Base-by-base conservation (phyloP, 1,140 invertebrate species). In the Maniola jurtina region DNA sequence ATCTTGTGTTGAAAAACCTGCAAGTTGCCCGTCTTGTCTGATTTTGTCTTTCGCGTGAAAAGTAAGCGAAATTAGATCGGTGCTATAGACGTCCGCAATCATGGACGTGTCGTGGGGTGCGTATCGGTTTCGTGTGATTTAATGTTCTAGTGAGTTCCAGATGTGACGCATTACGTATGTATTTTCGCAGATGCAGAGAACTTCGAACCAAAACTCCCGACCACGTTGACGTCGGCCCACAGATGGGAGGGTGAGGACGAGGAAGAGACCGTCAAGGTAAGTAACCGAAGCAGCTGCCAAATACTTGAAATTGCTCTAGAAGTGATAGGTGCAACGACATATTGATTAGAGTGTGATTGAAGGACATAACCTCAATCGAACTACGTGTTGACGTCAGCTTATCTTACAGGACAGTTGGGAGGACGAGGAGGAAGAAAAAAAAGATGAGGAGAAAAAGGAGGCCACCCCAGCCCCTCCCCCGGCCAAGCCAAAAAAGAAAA, bases 241-340 rank as follows among this genome's bases (percentile, higher is more conserved):
- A 96, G 95, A 93, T 97, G 96, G 96, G 95, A 96, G 86, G 96
- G 96, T 61, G 96, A 97, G 85, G 96, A 97, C 84, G 96, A 96
- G 75, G 95, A 96, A 66, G 95, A 96, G 63, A 94, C 95, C 68
- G 95, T 97, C 68, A 97, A 97, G 93, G 96, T 97, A 92, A 81
- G 96, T 97, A 92, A 81, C 52, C 33, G 34, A 64, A 75, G 47
- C 59, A 57, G 60, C 60, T 86, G 88, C 86, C 85, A 90, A 88
- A 61, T 66, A 55, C 0, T 68, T 57, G n/a, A 57, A 57, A 40
- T 38, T 1, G 36, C n/a, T 48, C 55, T 42, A 36, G 15, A 15
- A 57, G 1, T 40, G 6, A 35, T 35, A 10, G 34, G 50, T 35
- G n/a, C 8, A 61, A 16, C 15, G 45, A 57, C 42, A 50, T 61